A percentile compares a stretch with the other conserved stretches of the same genome.
These are phyloP conservation scores for Drosophila willistoni DNA, from an alignment of 1,140 invertebrate genomes.

Conservation along the genomic window DNA sequence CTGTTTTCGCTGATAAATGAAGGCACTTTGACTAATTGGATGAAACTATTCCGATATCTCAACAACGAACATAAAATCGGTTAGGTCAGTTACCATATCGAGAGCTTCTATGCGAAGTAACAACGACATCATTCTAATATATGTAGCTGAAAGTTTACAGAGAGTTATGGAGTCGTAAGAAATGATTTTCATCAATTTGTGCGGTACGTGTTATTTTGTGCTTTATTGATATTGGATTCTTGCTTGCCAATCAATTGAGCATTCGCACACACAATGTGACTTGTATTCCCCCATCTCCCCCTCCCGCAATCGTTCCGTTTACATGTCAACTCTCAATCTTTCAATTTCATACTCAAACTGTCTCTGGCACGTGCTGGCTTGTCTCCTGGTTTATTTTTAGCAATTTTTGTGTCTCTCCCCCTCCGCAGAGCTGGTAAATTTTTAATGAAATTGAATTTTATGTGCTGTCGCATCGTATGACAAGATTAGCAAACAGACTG, in stretches of 20 bases:
- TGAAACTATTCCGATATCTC: background rate
- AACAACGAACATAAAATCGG: background rate
- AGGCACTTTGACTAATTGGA: constrained; percentile 8
- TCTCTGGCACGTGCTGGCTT: constrained; percentile 42
- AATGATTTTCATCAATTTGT: constrained; percentile 30
- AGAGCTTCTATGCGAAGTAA: background rate
- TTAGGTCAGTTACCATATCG: constrained; percentile 5
- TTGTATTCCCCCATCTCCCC: too few species aligned
- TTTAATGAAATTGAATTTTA: constrained; percentile 55
- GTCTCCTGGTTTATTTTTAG: constrained; percentile 49
- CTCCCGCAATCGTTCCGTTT: background rate
- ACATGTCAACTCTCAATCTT: background rate
- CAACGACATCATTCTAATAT: background rate
- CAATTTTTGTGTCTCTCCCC: background rate
- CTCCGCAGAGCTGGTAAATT: constrained; percentile 34
- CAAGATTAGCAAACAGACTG: constrained; percentile 23
- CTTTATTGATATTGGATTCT: constrained; percentile 32
- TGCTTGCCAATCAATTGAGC: background rate
- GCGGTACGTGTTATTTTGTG: constrained; percentile 33
- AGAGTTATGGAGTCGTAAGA: background rate
- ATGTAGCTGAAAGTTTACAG: background rate
- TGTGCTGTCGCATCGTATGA: constrained; percentile 32
- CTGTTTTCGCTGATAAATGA: background rate
- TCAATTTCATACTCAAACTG: background rate
- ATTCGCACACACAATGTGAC: background rate